These are phyloP conservation scores for Aquatica leii DNA, from an alignment of 2,888 invertebrate genomes.

Conservation along the genomic window DNA sequence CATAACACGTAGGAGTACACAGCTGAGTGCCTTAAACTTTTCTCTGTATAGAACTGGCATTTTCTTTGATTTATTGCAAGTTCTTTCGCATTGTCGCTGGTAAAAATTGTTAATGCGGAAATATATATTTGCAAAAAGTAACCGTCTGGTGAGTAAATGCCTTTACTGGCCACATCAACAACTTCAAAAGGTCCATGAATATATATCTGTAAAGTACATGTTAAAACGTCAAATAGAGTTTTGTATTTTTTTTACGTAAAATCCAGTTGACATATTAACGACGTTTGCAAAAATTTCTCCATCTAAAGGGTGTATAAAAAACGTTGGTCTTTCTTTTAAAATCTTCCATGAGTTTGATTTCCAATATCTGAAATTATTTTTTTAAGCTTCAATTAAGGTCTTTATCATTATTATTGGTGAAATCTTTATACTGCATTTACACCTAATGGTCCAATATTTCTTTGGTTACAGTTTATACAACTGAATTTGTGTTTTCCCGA, in stretches of 20 bases:
- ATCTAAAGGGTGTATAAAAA: slow-evolving; percentile 74
- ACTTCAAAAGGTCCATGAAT: slow-evolving; percentile 74
- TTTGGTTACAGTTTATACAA: too few species aligned
- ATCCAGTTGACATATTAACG: slow-evolving; percentile 73
- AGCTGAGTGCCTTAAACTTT: slow-evolving; percentile 70
- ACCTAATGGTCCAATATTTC: too few species aligned
- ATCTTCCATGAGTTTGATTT: slow-evolving; percentile 66
- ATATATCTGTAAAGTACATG: slow-evolving; percentile 61
- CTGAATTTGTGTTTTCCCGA: too few species aligned
- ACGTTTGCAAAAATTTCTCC: slow-evolving; percentile 80
- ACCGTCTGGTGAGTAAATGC: slow-evolving; percentile 50
- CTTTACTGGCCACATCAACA: slow-evolving; percentile 69
- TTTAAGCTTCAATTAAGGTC: neutral
- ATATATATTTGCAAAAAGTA: slow-evolving; percentile 55
- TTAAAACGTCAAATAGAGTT: neutral
- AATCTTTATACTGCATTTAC: too few species aligned
- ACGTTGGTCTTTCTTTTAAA: slow-evolving; percentile 59
- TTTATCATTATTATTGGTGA: too few species aligned
- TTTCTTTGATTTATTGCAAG: slow-evolving; percentile 71
- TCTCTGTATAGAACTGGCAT: slow-evolving; percentile 74
- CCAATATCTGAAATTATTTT: slow-evolving; percentile 64
- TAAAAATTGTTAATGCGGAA: slow-evolving; percentile 55
- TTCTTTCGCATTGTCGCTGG: slow-evolving; percentile 50
- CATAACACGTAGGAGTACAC: slow-evolving; percentile 76
- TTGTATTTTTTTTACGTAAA: slow-evolving; percentile 64